Conservation (phyloP, 1,140 invertebrate genomes). For the Bathynomus jamesi region DNA sequence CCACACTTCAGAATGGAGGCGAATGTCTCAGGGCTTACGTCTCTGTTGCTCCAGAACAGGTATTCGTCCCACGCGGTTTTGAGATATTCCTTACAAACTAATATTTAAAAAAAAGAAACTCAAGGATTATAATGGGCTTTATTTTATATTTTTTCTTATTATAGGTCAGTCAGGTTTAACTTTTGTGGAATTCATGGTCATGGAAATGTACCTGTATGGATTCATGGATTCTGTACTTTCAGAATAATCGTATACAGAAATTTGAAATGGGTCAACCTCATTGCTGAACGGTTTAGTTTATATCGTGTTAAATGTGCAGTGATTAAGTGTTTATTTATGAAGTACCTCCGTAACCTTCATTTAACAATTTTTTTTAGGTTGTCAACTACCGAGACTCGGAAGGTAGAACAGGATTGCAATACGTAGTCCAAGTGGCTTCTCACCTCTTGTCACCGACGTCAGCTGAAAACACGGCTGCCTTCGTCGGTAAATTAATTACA, state of each 20-base stretch:
- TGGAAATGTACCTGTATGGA: too few relatives aligned
- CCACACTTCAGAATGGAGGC: conserved; percentile 58
- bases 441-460: conserved; percentile 62
- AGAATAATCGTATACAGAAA: too few relatives aligned
- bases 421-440: conserved; percentile 59
- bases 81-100: too few relatives aligned
- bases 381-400: conserved; percentile 40
- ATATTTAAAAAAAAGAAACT: not conserved
- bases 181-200: too few relatives aligned
- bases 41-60: conserved; percentile 57
- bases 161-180: too few relatives aligned
- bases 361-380: conserved; percentile 19
- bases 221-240: too few relatives aligned
- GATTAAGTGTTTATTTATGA: too few relatives aligned
- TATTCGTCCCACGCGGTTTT: too few relatives aligned
- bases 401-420: conserved; percentile 56
- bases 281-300: too few relatives aligned
- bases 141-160: not conserved
- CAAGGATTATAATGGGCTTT: not conserved
- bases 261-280: too few relatives aligned
- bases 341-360: too few relatives aligned
- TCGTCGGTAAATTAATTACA: conserved; percentile 63
- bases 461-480: conserved; percentile 57
- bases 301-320: too few relatives aligned
- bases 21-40: conserved; percentile 65